Base-by-base conservation (phyloP, 2,888 invertebrate species). In the Aphelenchoides bicaudatus region DNA sequence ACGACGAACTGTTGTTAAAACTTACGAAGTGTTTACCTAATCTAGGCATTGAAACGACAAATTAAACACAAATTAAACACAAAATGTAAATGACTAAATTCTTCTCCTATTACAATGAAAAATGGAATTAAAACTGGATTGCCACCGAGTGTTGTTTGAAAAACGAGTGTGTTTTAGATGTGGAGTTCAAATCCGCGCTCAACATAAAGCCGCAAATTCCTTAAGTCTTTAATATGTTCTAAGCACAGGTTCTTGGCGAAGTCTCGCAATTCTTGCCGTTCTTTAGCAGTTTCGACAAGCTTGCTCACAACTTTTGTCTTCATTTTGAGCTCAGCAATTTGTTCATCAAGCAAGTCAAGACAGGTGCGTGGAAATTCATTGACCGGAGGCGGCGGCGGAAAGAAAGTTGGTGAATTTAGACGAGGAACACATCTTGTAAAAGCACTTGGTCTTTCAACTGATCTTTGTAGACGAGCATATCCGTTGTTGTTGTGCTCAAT, bases 181-280 rank as follows among this genome's bases (percentile, higher is more conserved):
- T 51, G 55, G 21, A 65, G 48, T 49, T 65, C 65, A 52, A 65
- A 65, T 25, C 53, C 54, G 49, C 67, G 61, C 38, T 68, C 47
- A 48, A 65, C 48, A 37, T 53, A 65, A 58, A 58, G 66, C 30
- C 69, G 63, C 66, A 65, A 65, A 34, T 67, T 62, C 4, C 69
- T 48, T 29, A 67, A 47, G 23, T 67, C 43, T 21, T 64, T 29
- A 16, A 63, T 65, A 28, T 63, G 67, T 28, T 63, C 64, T 58
- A 63, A 61, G 39, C 63, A 63, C 16, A 63, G 43, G 25, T 47
- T 51, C 5, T 65, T 43, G 13, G 67, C 61, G n/a, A 52, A 39
- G 28, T 50, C 51, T 27, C 70, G 61, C 2, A 66, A 48, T 23
- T 67, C 69, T 21, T 46, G 59, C 6, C 68, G 62, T 34, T 61